These are phyloP conservation scores for Steatornis caripensis DNA, from an alignment of 2,113 vertebrate genomes.

Conservation along the genomic window DNA sequence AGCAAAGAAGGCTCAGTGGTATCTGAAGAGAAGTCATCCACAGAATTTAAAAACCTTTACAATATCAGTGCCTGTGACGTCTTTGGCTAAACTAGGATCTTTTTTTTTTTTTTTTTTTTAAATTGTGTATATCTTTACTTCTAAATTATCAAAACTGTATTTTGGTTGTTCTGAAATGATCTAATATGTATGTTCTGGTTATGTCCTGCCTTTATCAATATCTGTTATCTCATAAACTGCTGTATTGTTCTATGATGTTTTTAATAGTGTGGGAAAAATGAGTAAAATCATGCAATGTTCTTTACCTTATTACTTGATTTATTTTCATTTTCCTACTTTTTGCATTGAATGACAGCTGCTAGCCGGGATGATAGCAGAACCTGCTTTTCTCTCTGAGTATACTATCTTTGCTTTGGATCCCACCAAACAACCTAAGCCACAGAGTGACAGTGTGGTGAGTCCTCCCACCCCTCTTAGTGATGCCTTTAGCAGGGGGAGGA, in stretches of 20 bases:
- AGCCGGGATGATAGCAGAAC: conserved; percentile 99
- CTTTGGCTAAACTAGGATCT: not conserved
- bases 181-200: not conserved
- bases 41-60: not conserved
- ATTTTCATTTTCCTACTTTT: conserved; percentile 81
- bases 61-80: not conserved
- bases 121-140: not conserved
- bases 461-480: conserved; percentile 69
- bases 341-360: conserved; percentile 89
- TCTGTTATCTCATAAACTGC: not conserved
- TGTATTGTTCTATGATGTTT: not conserved
- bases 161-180: not conserved
- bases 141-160: not conserved
- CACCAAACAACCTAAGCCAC: conserved; percentile 89
- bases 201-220: not conserved
- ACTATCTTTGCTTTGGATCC: conserved; percentile 99
- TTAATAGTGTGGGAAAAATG: not conserved
- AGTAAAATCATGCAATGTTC: not conserved
- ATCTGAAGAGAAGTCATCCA: not conserved
- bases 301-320: conserved; percentile 70
- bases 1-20: not conserved
- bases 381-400: conserved; percentile 99
- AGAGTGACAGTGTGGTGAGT: conserved; percentile 96
- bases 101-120: not conserved
- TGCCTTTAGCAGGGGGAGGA: conserved; percentile 76